A percentile compares a stretch with the other conserved stretches of the same genome.
These are phyloP conservation scores for Carcharodon carcharias DNA, from an alignment of 2,797 vertebrate genomes.

Conservation along the genomic window DNA sequence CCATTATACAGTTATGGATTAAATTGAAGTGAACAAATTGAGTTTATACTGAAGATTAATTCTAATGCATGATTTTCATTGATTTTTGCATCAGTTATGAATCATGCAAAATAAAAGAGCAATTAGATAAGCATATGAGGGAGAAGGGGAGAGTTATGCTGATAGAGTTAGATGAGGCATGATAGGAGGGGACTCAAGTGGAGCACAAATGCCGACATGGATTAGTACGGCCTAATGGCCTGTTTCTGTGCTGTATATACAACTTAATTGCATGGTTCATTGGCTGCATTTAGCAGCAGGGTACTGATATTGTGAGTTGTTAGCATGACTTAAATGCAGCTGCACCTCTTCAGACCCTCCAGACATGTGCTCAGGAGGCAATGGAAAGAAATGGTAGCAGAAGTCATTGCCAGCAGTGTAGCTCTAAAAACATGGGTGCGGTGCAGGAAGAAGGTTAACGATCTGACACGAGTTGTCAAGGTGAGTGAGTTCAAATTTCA, in stretches of 20 bases:
- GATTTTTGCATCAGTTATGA: background rate
- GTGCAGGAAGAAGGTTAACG: too few relatives aligned
- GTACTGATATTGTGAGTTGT: background rate
- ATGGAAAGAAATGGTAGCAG: background rate
- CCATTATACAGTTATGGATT: background rate
- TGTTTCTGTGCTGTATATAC: too few relatives aligned
- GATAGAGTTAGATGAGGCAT: too few relatives aligned
- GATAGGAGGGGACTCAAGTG: too few relatives aligned
- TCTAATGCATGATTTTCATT: background rate
- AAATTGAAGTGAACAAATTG: background rate
- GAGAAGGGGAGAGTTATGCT: too few relatives aligned
- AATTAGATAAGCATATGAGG: too few relatives aligned
- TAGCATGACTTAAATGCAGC: background rate
- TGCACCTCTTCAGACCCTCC: background rate
- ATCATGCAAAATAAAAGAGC: too few relatives aligned
- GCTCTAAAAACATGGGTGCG: too few relatives aligned
- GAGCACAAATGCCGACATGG: too few relatives aligned
- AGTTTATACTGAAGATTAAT: background rate
- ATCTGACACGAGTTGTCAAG: too few relatives aligned
- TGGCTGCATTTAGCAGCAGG: background rate
- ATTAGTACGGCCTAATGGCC: too few relatives aligned
- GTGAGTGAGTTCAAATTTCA: too few relatives aligned
- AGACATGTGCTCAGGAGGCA: background rate
- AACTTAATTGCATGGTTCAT: background rate
- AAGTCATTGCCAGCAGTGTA: background rate